Evolutionary conservation across 2,113 vertebrate species (phyloP), one percentile per base, ranked within the genome.

Genomic region (Arvicanthis niloticus): DNA sequence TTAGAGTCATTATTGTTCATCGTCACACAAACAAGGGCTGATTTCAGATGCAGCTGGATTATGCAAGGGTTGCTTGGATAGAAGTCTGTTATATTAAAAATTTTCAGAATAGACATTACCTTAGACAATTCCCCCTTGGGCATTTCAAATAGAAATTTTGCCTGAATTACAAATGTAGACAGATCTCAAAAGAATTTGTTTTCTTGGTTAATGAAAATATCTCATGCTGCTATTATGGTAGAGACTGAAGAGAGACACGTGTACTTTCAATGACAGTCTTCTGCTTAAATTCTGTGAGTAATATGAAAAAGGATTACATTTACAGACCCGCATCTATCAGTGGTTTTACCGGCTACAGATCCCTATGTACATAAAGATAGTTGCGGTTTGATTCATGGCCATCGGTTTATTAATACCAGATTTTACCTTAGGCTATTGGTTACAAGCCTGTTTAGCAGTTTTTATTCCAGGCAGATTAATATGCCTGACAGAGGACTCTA

Each of bases 371-470:
- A 97, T 97, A 97, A 97, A 97, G 98, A 97, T 60, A 97, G 97
- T 97, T 98, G 97, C 97, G 88, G 97, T 95, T 93, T 98, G 92
- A 96, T 97, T 99, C 96, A 97, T 97, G 97, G 97, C 93, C 96
- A 98, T 73, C 65, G 87, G 96, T 98, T 99, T 98, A 98, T 98
- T 98, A 98, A 98, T 93, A 95, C 86, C 96, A 97, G 88, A 92
- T 98, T 98, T 98, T 98, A 99, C 98, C 97, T 98, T 98, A 97
- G 98, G 98, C 98, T 97, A 96, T 95, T 98, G 97, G 97, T 95
- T 98, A 97, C 95, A 98, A 98, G 98, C 42, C 84, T 98, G 86
- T 85, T 98, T 95, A 92, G 94, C 97, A 97, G 96, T 97, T 98
- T 98, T 98, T 97, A 98, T 98, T 98, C 96, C 97, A 97, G 95